Evolutionary conservation across 1,140 invertebrate genomes (phyloP), one percentile per base, ranked within the genome.

Genomic region (Calephelis virginiensis): DNA sequence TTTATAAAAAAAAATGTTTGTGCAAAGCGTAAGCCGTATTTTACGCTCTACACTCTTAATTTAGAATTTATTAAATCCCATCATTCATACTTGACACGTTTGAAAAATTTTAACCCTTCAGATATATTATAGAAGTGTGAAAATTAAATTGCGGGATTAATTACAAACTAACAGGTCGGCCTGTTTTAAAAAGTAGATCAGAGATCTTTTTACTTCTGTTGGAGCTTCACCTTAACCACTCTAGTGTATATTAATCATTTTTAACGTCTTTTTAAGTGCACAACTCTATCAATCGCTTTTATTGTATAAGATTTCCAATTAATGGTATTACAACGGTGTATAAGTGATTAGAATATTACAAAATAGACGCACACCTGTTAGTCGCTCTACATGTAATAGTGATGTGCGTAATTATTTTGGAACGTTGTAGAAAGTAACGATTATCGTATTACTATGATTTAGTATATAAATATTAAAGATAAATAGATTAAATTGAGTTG

Each of bases 231-330:
- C 28, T 28, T 10, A n/a, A 59, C 12, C 37, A 38, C 28, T 38
- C 38, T 38, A 1, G 37, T 11, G 11, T 9, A 43, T 59, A 28
- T 38, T 59, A 28, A 59, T 59, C 37, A 59, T n/a, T 59, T 59
- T 59, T 59, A 59, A 63, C 46, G 37, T 47, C 62, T 49, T 63
- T 63, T 49, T 49, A 12, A 63, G 37, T 37, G 48, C 37, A 47
- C 17, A 14, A 43, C 43, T 61, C n/a, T 61, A 40, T 37, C 12
- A 43, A 61, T 61, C 12, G 38, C 60, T 43, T 63, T 17, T 40
- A 63, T 17, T 8, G 43, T 63, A 17, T 63, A 7, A 47, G 5
- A 62, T 43, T 45, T 63, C 10, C 8, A 14, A 13, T n/a, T 50
- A 50, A 13, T 17, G 14, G 14, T 13, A 50, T 50, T n/a, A 43